phyloP scores from a whole-genome alignment of 2,888 invertebrate species.

The Rapana venosa region DNA sequence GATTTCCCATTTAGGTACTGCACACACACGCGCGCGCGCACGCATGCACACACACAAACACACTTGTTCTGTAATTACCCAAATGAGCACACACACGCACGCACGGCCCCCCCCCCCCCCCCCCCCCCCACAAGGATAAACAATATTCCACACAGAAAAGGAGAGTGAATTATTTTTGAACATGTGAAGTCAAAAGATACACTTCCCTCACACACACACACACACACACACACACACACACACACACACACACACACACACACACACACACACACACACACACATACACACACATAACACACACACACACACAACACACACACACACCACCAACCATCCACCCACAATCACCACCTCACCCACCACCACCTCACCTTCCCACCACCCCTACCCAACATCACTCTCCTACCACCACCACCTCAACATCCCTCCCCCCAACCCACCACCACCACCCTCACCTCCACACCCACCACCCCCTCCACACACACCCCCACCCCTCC shows the following conservation, averaged over 20 bases:
- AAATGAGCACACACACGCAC: not conserved
- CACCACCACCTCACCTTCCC: not conserved
- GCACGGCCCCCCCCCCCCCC: not conserved
- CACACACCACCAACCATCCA: not conserved
- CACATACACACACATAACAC: not conserved
- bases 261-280: slow-evolving; percentile 6
- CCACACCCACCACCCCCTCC: not conserved
- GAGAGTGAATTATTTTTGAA: no score
- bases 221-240: not conserved
- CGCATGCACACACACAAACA: not conserved
- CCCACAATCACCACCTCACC: not conserved
- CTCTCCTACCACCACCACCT: not conserved
- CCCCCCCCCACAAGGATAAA: not conserved
- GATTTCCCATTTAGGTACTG: not conserved
- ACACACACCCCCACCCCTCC: not conserved
- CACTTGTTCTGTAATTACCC: no score
- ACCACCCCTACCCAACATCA: not conserved
- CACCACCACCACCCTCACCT: slow-evolving; percentile 50
- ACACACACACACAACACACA: no score
- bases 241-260: not conserved
- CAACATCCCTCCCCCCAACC: not conserved
- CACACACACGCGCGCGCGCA: not conserved
- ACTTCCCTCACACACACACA: not conserved
- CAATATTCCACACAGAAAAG: no score
- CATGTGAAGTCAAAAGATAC: no score